Base-by-base conservation (phyloP, 2,888 invertebrate genomes). In the Physocephala rufipes region DNA sequence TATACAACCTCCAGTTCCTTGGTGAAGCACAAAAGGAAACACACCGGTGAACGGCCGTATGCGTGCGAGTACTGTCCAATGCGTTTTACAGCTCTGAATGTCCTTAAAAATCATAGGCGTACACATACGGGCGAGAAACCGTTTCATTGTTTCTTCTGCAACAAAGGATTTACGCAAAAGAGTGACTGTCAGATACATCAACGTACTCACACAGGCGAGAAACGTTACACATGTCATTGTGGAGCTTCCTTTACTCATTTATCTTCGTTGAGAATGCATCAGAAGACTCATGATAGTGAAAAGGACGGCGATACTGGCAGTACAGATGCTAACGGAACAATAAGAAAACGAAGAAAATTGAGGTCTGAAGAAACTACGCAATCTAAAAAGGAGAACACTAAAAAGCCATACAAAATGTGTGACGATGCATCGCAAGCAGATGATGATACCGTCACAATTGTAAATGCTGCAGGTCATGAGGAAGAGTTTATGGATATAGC, bases 1-100 rank as follows among this genome's bases (percentile, higher is more conserved):
- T 90, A 90, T 78, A 90, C 90, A 0, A 90, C 90, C 0, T 89
- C 89, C 15, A 89, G 89, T 59, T 89, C 90, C 0, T 76, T 90
- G 21, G 88, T 88, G 24, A 90, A 90, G 68, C 90, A 90, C 74
- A 84, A 87, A 1, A 84, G 90, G 0, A 89, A 87, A 7, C 90
- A 90, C 78, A 89, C 89, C 0, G 90, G 90, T 0, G 90, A 90
- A 73, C 80, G 89, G 0, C 90, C 90, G 0, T 90, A 90, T 75
- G 87, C 86, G 0, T 90, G 90, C 73, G 90, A 90, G 43, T 80
- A 89, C 1, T 90, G 90, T 64, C 87, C 88, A 0, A 88, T 89
- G 89, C 86, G 87, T 1, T 87, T 90, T 67, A 87, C 89, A 0
- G 89, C 89, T 0, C 86, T 90, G 0, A 89, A 89, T 1, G 90